Evolutionary conservation across 1,140 invertebrate species (phyloP), one percentile per base, ranked within the genome.

Genomic region (Drosophila jambulina): DNA sequence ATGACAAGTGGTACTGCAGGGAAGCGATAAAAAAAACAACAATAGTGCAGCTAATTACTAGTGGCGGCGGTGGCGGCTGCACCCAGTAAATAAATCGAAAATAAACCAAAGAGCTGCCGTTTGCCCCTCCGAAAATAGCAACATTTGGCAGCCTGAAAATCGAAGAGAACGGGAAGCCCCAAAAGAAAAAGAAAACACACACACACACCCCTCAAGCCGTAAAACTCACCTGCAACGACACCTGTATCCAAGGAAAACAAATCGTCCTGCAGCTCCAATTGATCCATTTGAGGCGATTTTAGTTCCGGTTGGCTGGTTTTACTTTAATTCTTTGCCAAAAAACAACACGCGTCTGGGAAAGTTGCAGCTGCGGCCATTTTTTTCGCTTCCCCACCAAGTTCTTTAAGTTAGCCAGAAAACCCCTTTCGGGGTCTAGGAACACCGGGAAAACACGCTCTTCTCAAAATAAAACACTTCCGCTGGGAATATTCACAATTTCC

Each of bases 231-330:
- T 57, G 64, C 62, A n/a, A 27, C 46, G 13, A 13, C 72, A 34
- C 49, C 71, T 40, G 57, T 42, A 12, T 78, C 76, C 58, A 61
- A 23, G 43, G 54, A 54, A 42, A 78, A 23, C 51, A 78, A 71
- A 43, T 78, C 76, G 13, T 78, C 76, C 40, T 78, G 71, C 75
- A 82, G 81, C 29, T 90, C 85, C 81, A 88, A 70, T 46, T 74
- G 79, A 54, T 82, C 61, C 67, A 53, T 62, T 34, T 9, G 25
- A 40, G 17, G 19, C 46, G 56, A 65, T 43, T 49, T 42, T 19
- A 42, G 21, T 53, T 74, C 21, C 17, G 3, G 9, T 19, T 19
- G 12, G 12, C 7, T 25, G 32, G 59, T 25, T 42, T 62, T 19
- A 25, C 59, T 34, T 25, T 25, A 64, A 56, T 38, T 71, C 23